Evolutionary conservation across 1,140 invertebrate species (phyloP).

Genomic region (Odontomachus brunneus): DNA sequence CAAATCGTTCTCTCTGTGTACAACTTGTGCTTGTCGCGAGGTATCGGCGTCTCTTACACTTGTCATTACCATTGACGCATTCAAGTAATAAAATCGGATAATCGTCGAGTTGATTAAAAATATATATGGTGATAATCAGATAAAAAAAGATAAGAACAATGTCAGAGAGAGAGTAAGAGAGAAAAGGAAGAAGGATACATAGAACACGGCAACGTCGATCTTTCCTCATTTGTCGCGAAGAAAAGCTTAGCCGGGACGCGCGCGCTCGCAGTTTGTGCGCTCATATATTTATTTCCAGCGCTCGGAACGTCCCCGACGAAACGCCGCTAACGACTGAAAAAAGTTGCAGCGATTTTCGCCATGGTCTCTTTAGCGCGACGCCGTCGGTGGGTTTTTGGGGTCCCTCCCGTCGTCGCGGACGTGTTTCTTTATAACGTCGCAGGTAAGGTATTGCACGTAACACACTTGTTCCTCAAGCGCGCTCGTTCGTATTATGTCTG

Average conservation of each 20-base stretch:
- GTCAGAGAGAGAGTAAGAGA: too few relatives aligned
- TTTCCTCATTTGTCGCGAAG: background rate
- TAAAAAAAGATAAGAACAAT: too few relatives aligned
- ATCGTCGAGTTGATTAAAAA: too few relatives aligned
- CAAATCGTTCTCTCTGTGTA: too few relatives aligned
- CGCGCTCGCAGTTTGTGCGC: constrained; percentile 2
- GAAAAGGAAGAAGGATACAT: too few relatives aligned
- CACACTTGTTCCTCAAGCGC: background rate
- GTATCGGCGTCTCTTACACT: too few relatives aligned
- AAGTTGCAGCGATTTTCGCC: constrained; percentile 16
- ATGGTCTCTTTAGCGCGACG: background rate
- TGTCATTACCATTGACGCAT: too few relatives aligned
- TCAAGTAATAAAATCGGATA: too few relatives aligned
- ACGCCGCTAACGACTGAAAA: constrained; percentile 32
- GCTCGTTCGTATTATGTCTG: background rate
- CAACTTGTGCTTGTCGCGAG: too few relatives aligned
- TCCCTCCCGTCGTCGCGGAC: background rate
- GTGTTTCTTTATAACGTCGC: background rate
- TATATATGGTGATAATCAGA: too few relatives aligned
- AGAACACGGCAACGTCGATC: too few relatives aligned
- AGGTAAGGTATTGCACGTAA: constrained; percentile 4
- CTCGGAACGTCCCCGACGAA: constrained; percentile 12
- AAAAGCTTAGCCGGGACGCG: constrained; percentile 8
- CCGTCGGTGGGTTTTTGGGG: constrained; percentile 1
- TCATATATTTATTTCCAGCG: constrained; percentile 46